phyloP scores from a whole-genome alignment of 1,140 invertebrate genomes.

The Cepaea nemoralis region DNA sequence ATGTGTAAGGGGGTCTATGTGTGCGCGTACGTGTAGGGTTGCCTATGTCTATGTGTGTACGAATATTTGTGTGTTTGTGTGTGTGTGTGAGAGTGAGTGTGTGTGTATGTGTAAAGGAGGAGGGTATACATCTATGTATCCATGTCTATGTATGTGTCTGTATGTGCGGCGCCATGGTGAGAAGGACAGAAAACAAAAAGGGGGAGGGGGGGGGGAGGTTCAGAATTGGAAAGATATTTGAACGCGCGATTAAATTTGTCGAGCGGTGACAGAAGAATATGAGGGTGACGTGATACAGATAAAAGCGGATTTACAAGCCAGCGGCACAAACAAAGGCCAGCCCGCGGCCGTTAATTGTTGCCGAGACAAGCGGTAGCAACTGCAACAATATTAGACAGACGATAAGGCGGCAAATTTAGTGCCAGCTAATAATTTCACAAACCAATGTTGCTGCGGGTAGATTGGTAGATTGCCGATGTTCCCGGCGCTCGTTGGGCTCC shows the following conservation, averaged over 20 bases:
- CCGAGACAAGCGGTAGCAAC: background rate
- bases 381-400: background rate
- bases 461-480: background rate
- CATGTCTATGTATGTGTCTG: too few species aligned
- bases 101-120: background rate
- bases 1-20: background rate
- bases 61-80: background rate
- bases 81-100: background rate
- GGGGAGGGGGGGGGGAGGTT: too few species aligned
- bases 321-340: background rate
- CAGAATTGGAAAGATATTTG: too few species aligned
- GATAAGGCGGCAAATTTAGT: constrained; percentile 13
- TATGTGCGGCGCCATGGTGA: too few species aligned
- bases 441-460: background rate
- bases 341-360: background rate
- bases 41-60: background rate
- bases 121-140: too few species aligned
- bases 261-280: too few species aligned
- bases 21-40: background rate
- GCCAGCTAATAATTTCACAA: constrained; percentile 10
- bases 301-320: background rate
- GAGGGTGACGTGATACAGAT: background rate
- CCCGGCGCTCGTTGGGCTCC: background rate
- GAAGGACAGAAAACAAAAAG: too few species aligned
- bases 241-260: too few species aligned